Evolutionary conservation across 2,113 vertebrate species (phyloP).

Genomic region (Forbesichthys papilliferus): DNA sequence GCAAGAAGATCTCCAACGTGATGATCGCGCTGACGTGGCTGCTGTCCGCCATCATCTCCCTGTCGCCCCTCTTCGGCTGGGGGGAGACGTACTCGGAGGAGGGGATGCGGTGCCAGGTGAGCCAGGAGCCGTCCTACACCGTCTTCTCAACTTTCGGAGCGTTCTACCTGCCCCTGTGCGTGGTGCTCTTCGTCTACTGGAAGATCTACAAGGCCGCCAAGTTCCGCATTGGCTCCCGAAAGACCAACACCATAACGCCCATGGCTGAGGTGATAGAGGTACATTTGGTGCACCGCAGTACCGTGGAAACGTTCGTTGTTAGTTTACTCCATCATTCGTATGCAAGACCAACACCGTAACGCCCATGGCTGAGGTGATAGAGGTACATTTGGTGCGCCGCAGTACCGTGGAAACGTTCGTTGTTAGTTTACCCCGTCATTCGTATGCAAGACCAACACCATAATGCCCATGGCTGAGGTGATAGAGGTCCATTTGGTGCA

Average conservation of each 20-base stretch:
- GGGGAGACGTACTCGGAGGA: slow-evolving; percentile 90
- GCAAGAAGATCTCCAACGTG: slow-evolving; percentile 87
- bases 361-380: slow-evolving; percentile 80
- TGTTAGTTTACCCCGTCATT: too few species aligned
- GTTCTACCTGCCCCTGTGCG: slow-evolving; percentile 92
- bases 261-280: slow-evolving; percentile 82
- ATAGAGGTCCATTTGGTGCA: slow-evolving; percentile 70
- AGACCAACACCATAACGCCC: slow-evolving; percentile 89
- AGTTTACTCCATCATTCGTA: too few species aligned
- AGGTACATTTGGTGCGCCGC: slow-evolving; percentile 64
- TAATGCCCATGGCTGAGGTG: slow-evolving; percentile 84
- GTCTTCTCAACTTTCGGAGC: slow-evolving; percentile 96
- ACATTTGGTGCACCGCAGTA: neutral
- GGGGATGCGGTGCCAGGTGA: slow-evolving; percentile 88
- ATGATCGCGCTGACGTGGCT: slow-evolving; percentile 94
- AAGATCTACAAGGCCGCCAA: slow-evolving; percentile 96
- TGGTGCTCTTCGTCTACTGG: slow-evolving; percentile 98
- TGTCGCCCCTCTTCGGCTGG: slow-evolving; percentile 93
- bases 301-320: too few species aligned
- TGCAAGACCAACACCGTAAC: slow-evolving; percentile 88
- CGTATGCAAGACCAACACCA: slow-evolving; percentile 82
- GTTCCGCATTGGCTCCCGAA: slow-evolving; percentile 85
- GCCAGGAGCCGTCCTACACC: slow-evolving; percentile 90
- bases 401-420: too few species aligned
- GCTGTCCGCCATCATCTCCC: slow-evolving; percentile 88